Percentiles rank a stretch among this genome's conserved stretches.
These are phyloP conservation scores for Acronicta alni DNA, from an alignment of 2,888 invertebrate species.

Conservation along the genomic window DNA sequence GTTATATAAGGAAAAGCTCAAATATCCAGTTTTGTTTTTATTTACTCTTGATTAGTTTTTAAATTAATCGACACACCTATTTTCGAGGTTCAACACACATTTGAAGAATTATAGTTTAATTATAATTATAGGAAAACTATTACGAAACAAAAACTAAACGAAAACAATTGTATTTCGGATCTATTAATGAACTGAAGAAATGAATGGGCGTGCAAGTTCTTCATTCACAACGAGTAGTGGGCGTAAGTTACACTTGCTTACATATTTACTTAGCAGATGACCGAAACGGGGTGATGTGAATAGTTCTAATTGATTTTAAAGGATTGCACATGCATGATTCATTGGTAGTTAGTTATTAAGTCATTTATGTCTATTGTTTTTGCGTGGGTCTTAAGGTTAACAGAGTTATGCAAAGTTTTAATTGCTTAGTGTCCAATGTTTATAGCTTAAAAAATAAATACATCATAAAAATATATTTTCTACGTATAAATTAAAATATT, in stretches of 20 bases:
- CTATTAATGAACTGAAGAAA: slow-evolving; percentile 24
- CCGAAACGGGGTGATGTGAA: slow-evolving; percentile 45
- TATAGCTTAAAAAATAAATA: too few relatives aligned
- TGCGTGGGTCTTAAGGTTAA: slow-evolving; percentile 36
- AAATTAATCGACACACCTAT: slow-evolving; percentile 10
- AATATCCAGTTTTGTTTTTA: slow-evolving; percentile 6
- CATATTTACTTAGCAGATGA: slow-evolving; percentile 38
- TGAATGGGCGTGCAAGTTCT: slow-evolving; percentile 35
- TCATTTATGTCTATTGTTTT: slow-evolving; percentile 28
- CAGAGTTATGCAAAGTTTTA: neutral
- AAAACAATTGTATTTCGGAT: slow-evolving; percentile 6
- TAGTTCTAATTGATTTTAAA: slow-evolving; percentile 51
- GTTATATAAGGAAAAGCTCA: slow-evolving; percentile 8
- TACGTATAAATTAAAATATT: too few relatives aligned
- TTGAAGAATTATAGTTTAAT: neutral
- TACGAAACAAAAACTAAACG: too few relatives aligned
- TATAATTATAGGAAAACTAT: neutral
- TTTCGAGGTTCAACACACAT: neutral
- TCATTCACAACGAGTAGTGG: slow-evolving; percentile 52
- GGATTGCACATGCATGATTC: slow-evolving; percentile 40
- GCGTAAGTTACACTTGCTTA: slow-evolving; percentile 45
- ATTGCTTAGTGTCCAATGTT: neutral
- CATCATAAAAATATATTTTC: too few relatives aligned
- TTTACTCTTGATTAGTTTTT: neutral
- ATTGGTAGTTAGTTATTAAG: slow-evolving; percentile 31